These are phyloP conservation scores for Gymnocheta viridis DNA, from an alignment of 2,888 invertebrate genomes.

Conservation along the genomic window DNA sequence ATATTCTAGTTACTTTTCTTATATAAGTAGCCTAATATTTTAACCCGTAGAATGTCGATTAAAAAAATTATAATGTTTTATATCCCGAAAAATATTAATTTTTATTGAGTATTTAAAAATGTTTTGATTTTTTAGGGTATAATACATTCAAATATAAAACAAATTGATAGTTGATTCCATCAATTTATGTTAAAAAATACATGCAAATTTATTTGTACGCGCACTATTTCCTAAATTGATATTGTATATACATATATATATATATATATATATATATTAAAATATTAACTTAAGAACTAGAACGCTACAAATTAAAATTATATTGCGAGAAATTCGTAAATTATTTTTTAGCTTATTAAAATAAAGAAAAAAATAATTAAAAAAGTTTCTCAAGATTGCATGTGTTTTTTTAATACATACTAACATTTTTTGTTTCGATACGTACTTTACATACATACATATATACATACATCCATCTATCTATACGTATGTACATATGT, in stretches of 20 bases:
- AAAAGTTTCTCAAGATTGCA: not conserved
- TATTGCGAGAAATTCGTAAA: not conserved
- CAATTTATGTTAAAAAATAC: conserved; percentile 10
- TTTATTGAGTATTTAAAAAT: not conserved
- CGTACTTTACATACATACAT: not conserved
- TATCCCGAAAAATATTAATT: not conserved
- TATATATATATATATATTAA: too few species aligned
- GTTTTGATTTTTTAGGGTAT: not conserved
- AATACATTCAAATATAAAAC: conserved; percentile 1
- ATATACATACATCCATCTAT: not conserved
- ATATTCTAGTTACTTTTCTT: conserved; percentile 26
- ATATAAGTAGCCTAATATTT: conserved; percentile 33
- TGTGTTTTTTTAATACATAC: not conserved
- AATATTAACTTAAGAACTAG: too few species aligned
- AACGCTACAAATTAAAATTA: not conserved
- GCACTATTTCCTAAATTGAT: too few species aligned
- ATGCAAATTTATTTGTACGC: not conserved
- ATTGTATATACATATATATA: too few species aligned
- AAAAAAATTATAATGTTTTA: conserved; percentile 50
- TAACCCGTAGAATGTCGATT: conserved; percentile 54
- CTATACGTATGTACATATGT: too few species aligned
- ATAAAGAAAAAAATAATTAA: not conserved
- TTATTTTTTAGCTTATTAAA: not conserved
- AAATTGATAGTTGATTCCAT: not conserved
- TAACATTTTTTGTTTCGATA: not conserved